A percentile compares a stretch with the other conserved stretches of the same genome.
phyloP scores from a whole-genome alignment of 2,113 vertebrate genomes.

The Hippoglossus stenolepis region DNA sequence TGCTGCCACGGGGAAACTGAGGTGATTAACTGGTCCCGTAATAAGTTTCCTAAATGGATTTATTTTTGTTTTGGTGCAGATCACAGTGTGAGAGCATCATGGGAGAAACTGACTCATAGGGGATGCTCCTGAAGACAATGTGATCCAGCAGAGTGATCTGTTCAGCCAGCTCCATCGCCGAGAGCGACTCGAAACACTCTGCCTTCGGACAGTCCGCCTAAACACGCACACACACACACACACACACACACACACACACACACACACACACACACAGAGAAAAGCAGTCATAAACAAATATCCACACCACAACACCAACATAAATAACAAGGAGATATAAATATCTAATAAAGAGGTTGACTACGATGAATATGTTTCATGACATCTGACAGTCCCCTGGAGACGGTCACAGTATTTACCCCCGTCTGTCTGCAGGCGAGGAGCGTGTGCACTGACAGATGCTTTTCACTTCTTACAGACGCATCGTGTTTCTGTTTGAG shows the following conservation, averaged over 20 bases:
- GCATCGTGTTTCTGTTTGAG: neutral
- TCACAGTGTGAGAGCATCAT: neutral
- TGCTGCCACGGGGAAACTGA: neutral
- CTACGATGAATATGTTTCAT: constrained; percentile 24
- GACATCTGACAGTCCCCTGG: constrained; percentile 16
- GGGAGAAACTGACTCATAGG: constrained; percentile 91
- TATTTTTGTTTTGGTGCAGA: neutral
- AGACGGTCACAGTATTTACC: constrained; percentile 15
- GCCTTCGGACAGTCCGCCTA: constrained; percentile 89
- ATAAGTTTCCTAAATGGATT: constrained; percentile 1
- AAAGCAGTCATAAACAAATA: constrained; percentile 20
- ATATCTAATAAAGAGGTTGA: constrained; percentile 35
- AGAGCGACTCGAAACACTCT: constrained; percentile 93
- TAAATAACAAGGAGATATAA: constrained; percentile 41
- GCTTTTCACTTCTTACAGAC: neutral
- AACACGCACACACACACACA: constrained; percentile 13
- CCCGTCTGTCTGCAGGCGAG: constrained; percentile 4
- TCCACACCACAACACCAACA: constrained; percentile 8
- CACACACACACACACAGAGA: constrained; percentile 5
- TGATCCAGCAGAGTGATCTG: constrained; percentile 98
- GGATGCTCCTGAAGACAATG: constrained; percentile 95
- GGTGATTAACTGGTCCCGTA: neutral
- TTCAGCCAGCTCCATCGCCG: constrained; percentile 97
- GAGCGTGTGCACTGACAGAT: neutral
- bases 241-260: neutral